Evolutionary conservation across 2,113 vertebrate genomes (phyloP), one percentile per base, ranked within the genome.

Genomic region (Ageneiosus marmoratus): DNA sequence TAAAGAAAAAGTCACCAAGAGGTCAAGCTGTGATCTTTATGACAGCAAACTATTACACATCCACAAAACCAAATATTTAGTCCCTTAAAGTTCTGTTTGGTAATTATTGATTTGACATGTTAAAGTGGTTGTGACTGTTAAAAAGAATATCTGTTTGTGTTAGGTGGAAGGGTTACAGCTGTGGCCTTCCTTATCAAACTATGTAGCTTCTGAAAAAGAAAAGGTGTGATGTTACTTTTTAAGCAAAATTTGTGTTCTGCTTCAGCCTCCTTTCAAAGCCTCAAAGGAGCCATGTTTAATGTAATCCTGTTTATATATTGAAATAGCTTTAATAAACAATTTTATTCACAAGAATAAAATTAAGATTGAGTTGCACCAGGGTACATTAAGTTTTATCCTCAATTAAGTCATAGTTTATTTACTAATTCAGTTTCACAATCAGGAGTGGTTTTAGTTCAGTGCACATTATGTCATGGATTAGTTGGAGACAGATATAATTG

Each of bases 11-110:
- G 70, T 75, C 44, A 63, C 20, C 10, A 20, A 44, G 34, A 65
- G 77, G 58, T 63, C 79, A 69, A 60, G 53, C 46, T 74, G 63
- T 84, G 69, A 73, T 74, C 76, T 73, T 41, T 74, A 63, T 37
- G 27, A 63, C 55, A 63, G 56, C 10, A 5, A 44, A 27, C 48
- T 29, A 83, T 83, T 76, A 48, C 18, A 53, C 32, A 29, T 83
- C 81, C 9, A 63, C 34, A 3, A 77, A 77, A 77, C 82, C 34
- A 83, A 83, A 83, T 77, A 83, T 83, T 83, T 77, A 83, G 32
- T 56, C 24, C 74, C 32, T 29, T 22, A 77, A 58, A 41, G 48
- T 41, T 83, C 50, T 56, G 60, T 16, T 77, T 2, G 24, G 50
- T 55, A 58, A 77, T 65, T 83, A 67, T 56, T 77, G 50, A 76